Evolutionary conservation across 2,113 vertebrate species (phyloP).

Genomic region (Notiomystis cincta): DNA sequence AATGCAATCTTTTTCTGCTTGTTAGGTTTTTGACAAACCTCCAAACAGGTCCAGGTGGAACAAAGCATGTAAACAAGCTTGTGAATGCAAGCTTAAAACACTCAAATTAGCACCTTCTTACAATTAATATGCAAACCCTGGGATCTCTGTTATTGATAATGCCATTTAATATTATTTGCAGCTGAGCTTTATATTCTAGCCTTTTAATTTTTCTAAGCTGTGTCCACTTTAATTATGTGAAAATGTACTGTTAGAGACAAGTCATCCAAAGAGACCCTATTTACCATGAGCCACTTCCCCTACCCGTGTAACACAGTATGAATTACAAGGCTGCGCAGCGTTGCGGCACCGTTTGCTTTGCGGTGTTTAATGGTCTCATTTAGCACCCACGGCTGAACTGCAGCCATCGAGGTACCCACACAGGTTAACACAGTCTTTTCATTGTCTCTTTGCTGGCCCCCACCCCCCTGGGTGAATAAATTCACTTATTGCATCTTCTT

Average conservation of each 20-base stretch:
- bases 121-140: conserved; percentile 84
- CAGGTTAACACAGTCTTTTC: neutral
- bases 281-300: conserved; percentile 41
- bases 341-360: conserved; percentile 51
- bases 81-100: conserved; percentile 88
- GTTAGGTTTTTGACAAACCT: conserved; percentile 93
- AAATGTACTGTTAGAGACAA: conserved; percentile 49
- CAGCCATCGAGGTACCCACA: neutral
- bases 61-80: conserved; percentile 90
- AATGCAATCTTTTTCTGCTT: conserved; percentile 89
- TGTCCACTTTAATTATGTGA: conserved; percentile 72
- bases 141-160: conserved; percentile 74
- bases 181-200: conserved; percentile 55
- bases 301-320: neutral
- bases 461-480: neutral
- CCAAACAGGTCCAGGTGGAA: conserved; percentile 97
- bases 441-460: neutral
- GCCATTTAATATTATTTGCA: conserved; percentile 67
- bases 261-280: conserved; percentile 47
- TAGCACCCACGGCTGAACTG: neutral
- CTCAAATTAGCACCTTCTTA: conserved; percentile 92
- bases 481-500: neutral
- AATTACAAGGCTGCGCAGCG: conserved; percentile 27
- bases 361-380: conserved; percentile 55
- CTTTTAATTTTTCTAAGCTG: conserved; percentile 61